phyloP scores from a whole-genome alignment of 2,888 invertebrate genomes.

The Bembecia ichneumoniformis region DNA sequence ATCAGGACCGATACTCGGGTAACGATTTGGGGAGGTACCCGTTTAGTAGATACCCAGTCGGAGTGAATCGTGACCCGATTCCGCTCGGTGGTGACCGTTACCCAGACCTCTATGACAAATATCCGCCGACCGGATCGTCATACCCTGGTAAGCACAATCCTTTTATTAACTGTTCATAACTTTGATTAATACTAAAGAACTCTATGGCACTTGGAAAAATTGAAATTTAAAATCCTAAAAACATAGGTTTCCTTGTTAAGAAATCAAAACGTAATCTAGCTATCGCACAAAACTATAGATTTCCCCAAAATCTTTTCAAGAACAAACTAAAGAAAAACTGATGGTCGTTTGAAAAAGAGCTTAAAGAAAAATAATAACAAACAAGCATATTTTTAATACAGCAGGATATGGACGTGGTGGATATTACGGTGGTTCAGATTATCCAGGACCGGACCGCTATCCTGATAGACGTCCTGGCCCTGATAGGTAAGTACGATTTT shows the following conservation, averaged over 20 bases:
- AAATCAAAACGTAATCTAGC: too few relatives aligned
- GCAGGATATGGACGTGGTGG: conserved; percentile 57
- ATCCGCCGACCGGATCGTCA: conserved; percentile 72
- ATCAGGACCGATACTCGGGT: conserved; percentile 53
- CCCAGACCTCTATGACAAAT: conserved; percentile 67
- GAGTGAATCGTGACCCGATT: conserved; percentile 62
- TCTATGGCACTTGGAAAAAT: not conserved
- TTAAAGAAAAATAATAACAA: too few relatives aligned
- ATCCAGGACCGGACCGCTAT: conserved; percentile 48
- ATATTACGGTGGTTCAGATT: conserved; percentile 47
- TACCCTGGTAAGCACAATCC: conserved; percentile 56
- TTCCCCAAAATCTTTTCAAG: too few relatives aligned
- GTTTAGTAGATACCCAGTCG: conserved; percentile 55
- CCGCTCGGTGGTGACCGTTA: conserved; percentile 64
- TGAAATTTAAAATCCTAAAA: not conserved
- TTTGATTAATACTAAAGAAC: not conserved
- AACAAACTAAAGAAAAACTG: too few relatives aligned
- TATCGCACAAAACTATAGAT: too few relatives aligned
- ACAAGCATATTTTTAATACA: conserved; percentile 8
- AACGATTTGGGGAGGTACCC: conserved; percentile 62
- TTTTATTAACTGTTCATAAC: not conserved
- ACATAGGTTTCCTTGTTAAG: too few relatives aligned
- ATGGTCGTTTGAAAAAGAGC: too few relatives aligned
- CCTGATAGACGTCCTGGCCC: conserved; percentile 65
- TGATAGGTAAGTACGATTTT: conserved; percentile 38